These are phyloP conservation scores for Disparrhopalites patrizii DNA, from an alignment of 2,888 invertebrate species.

Conservation along the genomic window DNA sequence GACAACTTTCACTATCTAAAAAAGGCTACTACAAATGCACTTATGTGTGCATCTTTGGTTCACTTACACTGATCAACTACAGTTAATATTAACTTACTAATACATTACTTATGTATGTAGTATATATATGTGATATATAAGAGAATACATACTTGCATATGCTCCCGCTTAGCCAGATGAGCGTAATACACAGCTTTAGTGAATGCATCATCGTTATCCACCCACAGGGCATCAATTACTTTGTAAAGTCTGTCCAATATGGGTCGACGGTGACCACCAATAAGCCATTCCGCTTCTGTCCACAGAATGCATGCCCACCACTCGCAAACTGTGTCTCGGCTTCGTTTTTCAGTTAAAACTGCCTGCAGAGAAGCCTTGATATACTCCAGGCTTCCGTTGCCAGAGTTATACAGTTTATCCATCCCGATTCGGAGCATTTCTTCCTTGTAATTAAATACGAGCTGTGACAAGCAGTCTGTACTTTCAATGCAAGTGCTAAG, in stretches of 20 bases:
- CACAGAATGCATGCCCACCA: slow-evolving; percentile 46
- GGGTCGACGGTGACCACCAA: slow-evolving; percentile 34
- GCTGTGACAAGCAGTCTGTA: slow-evolving; percentile 26
- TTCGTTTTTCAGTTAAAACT: slow-evolving; percentile 28
- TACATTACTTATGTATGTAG: neutral
- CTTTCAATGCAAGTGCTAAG: slow-evolving; percentile 25
- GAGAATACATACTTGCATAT: slow-evolving; percentile 28
- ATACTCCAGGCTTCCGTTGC: slow-evolving; percentile 33
- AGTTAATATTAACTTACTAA: neutral
- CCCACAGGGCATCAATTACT: slow-evolving; percentile 42
- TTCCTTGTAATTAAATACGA: slow-evolving; percentile 34
- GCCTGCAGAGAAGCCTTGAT: slow-evolving; percentile 37
- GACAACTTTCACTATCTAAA: no score
- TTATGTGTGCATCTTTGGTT: no score
- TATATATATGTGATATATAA: neutral
- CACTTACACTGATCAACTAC: no score
- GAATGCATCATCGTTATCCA: slow-evolving; percentile 31
- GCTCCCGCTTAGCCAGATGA: slow-evolving; percentile 38
- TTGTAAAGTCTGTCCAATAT: slow-evolving; percentile 41
- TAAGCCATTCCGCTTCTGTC: slow-evolving; percentile 45
- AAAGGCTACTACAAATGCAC: no score
- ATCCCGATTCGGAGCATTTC: slow-evolving; percentile 37
- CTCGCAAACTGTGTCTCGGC: slow-evolving; percentile 31
- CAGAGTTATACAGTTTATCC: slow-evolving; percentile 33
- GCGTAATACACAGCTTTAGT: slow-evolving; percentile 43